phyloP scores from a whole-genome alignment of 2,113 vertebrate species.

The Neomonachus schauinslandi region DNA sequence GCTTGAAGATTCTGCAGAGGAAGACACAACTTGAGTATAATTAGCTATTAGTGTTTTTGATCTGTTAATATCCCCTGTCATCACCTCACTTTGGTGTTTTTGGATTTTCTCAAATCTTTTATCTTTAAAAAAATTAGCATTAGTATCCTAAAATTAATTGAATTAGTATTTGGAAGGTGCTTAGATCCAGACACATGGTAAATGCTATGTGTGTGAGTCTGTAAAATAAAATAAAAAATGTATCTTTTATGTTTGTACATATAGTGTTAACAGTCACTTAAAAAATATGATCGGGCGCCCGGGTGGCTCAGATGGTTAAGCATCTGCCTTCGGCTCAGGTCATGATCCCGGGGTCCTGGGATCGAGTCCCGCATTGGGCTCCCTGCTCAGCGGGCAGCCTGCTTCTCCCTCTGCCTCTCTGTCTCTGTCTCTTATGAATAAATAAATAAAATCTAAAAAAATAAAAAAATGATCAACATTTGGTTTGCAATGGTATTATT shows the following conservation, averaged over 20 bases:
- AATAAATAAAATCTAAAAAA: background rate
- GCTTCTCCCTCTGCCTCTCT: too few species aligned
- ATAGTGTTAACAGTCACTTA: background rate
- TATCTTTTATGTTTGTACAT: background rate
- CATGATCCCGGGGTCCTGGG: too few species aligned
- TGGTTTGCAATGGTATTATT: background rate
- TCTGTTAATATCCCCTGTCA: background rate
- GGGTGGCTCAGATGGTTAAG: too few species aligned
- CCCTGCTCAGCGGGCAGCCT: too few species aligned
- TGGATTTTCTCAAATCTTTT: background rate
- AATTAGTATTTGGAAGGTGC: background rate
- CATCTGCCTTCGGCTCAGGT: too few species aligned
- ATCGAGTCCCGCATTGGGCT: too few species aligned
- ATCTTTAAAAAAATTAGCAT: constrained; percentile 4
- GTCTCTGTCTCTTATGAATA: too few species aligned
- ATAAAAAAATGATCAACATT: constrained; percentile 18
- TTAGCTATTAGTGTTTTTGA: background rate
- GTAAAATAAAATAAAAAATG: background rate
- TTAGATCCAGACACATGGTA: background rate
- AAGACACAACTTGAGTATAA: background rate
- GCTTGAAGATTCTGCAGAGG: background rate
- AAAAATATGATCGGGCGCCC: background rate
- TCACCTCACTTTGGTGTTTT: background rate
- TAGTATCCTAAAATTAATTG: background rate
- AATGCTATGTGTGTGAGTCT: background rate